A percentile compares a stretch with the other conserved stretches of the same genome.
Conservation (phyloP, 2,888 invertebrate genomes). For the Drosophila incognita region DNA sequence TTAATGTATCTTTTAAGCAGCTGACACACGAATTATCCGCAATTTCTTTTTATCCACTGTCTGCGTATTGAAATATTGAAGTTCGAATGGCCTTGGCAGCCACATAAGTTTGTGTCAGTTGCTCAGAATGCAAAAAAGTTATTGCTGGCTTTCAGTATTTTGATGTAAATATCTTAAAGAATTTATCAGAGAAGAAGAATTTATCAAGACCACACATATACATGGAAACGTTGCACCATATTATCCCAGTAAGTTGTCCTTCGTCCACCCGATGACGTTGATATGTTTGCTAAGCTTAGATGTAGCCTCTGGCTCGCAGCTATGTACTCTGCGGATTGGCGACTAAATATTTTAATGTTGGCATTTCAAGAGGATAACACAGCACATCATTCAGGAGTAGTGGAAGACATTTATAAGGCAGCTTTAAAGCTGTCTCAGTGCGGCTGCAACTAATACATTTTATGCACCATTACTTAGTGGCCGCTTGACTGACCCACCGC, state of each 20-base stretch:
- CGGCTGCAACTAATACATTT: constrained; percentile 46
- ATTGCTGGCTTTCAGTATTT: constrained; percentile 36
- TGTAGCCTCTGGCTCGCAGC: constrained; percentile 14
- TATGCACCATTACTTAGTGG: constrained; percentile 22
- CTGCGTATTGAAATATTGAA: constrained; percentile 33
- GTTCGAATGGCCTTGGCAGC: constrained; percentile 58
- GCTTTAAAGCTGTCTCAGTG: constrained; percentile 19
- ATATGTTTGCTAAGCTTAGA: constrained; percentile 51
- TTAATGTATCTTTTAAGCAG: constrained; percentile 16
- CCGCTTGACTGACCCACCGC: constrained; percentile 6
- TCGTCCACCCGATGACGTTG: constrained; percentile 30
- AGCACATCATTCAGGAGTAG: constrained; percentile 40
- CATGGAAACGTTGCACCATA: constrained; percentile 33
- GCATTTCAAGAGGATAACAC: constrained; percentile 58
- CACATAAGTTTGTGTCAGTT: constrained; percentile 46
- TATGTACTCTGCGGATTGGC: constrained; percentile 36
- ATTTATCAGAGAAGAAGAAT: constrained; percentile 34
- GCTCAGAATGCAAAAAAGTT: constrained; percentile 13
- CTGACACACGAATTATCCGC: constrained; percentile 9
- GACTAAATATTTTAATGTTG: constrained; percentile 71
- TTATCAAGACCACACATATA: constrained; percentile 7
- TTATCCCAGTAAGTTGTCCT: constrained; percentile 53
- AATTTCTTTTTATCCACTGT: neutral
- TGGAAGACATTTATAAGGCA: constrained; percentile 5
- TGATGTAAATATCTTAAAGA: constrained; percentile 57